Conservation (phyloP, 2,797 vertebrate genomes). For the Geotrypetes seraphini region DNA sequence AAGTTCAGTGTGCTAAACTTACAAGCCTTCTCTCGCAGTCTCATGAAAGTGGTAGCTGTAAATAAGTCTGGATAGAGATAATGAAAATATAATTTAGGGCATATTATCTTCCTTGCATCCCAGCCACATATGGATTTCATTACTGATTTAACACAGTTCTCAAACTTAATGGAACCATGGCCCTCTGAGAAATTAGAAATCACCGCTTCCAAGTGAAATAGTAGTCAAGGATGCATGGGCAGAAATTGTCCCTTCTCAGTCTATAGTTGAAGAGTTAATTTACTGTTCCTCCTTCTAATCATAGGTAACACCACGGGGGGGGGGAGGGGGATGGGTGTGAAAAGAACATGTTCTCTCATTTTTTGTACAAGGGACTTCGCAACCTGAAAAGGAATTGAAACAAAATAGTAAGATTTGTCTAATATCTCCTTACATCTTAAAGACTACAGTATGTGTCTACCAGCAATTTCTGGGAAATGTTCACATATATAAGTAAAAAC, state of each 20-base stretch:
- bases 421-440: too few relatives aligned
- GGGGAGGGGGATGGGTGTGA: too few relatives aligned
- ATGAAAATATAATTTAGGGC: slow-evolving; percentile 33
- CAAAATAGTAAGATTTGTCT: too few relatives aligned
- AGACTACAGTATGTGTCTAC: too few relatives aligned
- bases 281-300: slow-evolving; percentile 36
- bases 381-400: too few relatives aligned
- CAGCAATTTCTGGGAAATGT: too few relatives aligned
- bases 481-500: too few relatives aligned
- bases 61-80: slow-evolving; percentile 31
- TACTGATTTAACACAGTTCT: slow-evolving; percentile 37
- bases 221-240: slow-evolving; percentile 33
- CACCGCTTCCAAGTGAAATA: slow-evolving; percentile 22
- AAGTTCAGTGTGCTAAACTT: slow-evolving; percentile 49
- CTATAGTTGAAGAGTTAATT: slow-evolving; percentile 44
- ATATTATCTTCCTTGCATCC: slow-evolving; percentile 27
- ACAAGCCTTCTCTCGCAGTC: slow-evolving; percentile 46
- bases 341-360: too few relatives aligned
- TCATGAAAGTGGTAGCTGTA: slow-evolving; percentile 43
- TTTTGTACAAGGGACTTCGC: too few relatives aligned
- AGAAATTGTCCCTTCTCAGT: slow-evolving; percentile 34
- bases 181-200: slow-evolving; percentile 40
- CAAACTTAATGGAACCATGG: slow-evolving; percentile 37
- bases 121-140: slow-evolving; percentile 22
- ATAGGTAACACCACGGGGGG: too few relatives aligned